A percentile compares a stretch with the other conserved stretches of the same genome.
Conservation (phyloP, 2,113 vertebrate species). For the Pelvicachromis taeniatus region DNA sequence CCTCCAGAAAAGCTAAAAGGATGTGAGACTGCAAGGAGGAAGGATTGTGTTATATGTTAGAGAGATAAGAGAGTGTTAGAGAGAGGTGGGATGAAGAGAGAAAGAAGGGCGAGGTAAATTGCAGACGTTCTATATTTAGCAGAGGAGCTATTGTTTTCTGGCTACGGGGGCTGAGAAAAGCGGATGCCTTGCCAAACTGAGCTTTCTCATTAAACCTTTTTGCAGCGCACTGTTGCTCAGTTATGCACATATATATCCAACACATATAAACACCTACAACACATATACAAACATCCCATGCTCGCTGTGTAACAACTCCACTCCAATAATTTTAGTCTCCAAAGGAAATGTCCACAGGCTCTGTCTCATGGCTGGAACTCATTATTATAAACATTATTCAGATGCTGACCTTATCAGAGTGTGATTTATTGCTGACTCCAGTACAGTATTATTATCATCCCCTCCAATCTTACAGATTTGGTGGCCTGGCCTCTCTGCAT, state of each 20-base stretch:
- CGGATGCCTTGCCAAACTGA: background rate
- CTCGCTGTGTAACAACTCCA: background rate
- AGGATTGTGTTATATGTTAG: background rate
- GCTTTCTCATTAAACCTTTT: conserved; percentile 18
- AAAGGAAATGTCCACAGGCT: background rate
- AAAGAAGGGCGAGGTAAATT: conserved; percentile 37
- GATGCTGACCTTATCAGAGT: conserved; percentile 56
- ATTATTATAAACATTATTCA: conserved; percentile 58
- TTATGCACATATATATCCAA: background rate
- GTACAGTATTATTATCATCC: conserved; percentile 31
- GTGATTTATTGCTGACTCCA: conserved; percentile 49
- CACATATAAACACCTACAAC: background rate
- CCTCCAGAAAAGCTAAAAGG: background rate
- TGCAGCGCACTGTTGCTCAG: background rate
- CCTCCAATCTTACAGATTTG: conserved; percentile 1
- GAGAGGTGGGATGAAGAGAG: conserved; percentile 4
- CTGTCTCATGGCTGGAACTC: conserved; percentile 13
- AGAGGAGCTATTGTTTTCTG: conserved; percentile 52
- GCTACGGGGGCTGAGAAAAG: conserved; percentile 1
- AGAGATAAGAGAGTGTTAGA: background rate
- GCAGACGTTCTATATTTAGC: conserved; percentile 61
- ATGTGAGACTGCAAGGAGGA: background rate
- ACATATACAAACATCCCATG: background rate
- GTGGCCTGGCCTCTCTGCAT: conserved; percentile 10
- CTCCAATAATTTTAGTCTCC: background rate